Evolutionary conservation across 2,888 invertebrate species (phyloP).

Genomic region (Chamaedrilus cognettii): DNA sequence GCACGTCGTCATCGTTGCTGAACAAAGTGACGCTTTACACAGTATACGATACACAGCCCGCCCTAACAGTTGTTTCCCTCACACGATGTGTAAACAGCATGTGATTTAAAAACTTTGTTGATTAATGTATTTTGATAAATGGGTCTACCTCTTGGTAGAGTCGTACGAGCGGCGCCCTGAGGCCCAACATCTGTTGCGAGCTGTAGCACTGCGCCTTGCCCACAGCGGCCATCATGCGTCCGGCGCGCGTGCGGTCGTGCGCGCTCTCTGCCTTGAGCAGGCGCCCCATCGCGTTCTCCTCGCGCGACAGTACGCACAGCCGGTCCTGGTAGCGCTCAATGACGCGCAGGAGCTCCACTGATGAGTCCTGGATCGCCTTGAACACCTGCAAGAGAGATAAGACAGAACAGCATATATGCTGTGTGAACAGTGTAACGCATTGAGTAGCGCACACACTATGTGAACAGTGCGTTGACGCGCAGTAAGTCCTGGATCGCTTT

Average conservation of each 20-base stretch:
- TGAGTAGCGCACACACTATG: too few relatives aligned
- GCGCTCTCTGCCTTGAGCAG: slow-evolving; percentile 94
- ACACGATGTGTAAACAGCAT: too few relatives aligned
- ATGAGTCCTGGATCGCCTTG: slow-evolving; percentile 81
- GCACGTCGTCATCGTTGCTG: too few relatives aligned
- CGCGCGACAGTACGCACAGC: slow-evolving; percentile 88
- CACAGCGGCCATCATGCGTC: slow-evolving; percentile 78
- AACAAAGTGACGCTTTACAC: too few relatives aligned
- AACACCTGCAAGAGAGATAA: slow-evolving; percentile 58
- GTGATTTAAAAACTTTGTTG: too few relatives aligned
- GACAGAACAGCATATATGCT: too few relatives aligned
- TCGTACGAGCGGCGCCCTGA: slow-evolving; percentile 75
- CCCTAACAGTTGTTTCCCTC: too few relatives aligned
- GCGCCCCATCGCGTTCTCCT: slow-evolving; percentile 91
- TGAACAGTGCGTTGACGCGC: too few relatives aligned
- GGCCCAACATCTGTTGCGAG: slow-evolving; percentile 85
- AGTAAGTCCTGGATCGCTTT: too few relatives aligned
- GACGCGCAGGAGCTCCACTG: slow-evolving; percentile 80
- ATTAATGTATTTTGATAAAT: too few relatives aligned
- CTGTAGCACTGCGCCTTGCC: slow-evolving; percentile 88
- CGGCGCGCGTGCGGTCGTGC: slow-evolving; percentile 80
- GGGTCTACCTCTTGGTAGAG: slow-evolving; percentile 85
- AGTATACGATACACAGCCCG: too few relatives aligned
- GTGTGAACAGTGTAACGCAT: too few relatives aligned
- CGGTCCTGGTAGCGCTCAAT: slow-evolving; percentile 93